These are phyloP conservation scores for Diglossa cyanea DNA, from an alignment of 2,797 vertebrate genomes.

Conservation along the genomic window DNA sequence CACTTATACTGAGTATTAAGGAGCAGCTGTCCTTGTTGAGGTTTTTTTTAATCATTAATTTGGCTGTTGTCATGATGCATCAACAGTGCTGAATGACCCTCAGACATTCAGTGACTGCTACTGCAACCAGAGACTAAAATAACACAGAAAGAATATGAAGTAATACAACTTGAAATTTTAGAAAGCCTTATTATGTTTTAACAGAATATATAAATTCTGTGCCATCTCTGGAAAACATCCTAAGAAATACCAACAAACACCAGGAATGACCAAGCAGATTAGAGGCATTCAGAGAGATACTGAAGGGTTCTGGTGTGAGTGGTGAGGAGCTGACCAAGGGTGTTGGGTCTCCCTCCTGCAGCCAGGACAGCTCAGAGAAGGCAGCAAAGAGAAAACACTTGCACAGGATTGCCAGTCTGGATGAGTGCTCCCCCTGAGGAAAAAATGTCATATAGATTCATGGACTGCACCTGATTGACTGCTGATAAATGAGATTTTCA, in stretches of 20 bases:
- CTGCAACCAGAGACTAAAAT: not conserved
- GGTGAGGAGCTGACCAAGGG: rapidly evolving
- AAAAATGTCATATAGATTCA: not conserved
- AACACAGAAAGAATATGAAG: not conserved
- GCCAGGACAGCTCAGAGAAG: not conserved
- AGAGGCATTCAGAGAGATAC: not conserved
- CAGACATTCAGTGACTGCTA: not conserved
- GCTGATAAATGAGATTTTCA: not conserved
- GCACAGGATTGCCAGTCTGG: not conserved
- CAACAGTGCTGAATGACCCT: not conserved
- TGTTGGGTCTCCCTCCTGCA: not conserved
- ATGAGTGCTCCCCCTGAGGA: not conserved
- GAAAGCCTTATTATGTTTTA: not conserved
- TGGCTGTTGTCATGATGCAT: not conserved
- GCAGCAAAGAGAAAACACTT: not conserved
- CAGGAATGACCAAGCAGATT: not conserved
- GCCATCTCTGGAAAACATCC: not conserved
- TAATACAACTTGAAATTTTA: not conserved
- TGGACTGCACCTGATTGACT: not conserved
- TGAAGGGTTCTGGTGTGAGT: not conserved
- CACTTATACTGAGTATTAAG: not conserved
- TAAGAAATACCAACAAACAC: not conserved
- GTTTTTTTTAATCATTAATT: not conserved
- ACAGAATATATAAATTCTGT: not conserved
- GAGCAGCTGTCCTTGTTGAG: not conserved